Evolutionary conservation across 2,888 invertebrate species (phyloP).

Genomic region (Zygothrica quintamaculata): DNA sequence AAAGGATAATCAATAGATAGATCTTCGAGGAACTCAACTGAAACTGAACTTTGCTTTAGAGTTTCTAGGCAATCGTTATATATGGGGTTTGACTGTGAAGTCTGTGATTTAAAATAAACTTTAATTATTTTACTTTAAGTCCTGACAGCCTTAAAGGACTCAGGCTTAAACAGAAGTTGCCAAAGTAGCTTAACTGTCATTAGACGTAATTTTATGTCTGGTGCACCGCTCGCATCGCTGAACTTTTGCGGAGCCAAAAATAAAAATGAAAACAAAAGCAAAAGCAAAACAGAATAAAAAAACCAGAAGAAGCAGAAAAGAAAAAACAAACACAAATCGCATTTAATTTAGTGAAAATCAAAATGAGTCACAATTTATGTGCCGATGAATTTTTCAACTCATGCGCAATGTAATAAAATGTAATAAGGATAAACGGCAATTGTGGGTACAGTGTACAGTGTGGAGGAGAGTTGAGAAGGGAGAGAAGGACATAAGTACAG

Average conservation of each 20-base stretch:
- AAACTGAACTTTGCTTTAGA: no score
- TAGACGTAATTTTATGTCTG: conserved; percentile 8
- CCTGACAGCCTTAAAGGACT: no score
- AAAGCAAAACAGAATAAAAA: no score
- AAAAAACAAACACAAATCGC: conserved; percentile 55
- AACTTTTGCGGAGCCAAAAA: conserved; percentile 11
- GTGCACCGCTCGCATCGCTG: conserved; percentile 11
- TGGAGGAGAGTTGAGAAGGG: neutral
- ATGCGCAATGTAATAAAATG: conserved; percentile 58
- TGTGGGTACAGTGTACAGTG: neutral
- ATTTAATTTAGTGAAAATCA: conserved; percentile 78
- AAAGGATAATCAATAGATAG: no score
- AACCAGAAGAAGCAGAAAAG: neutral
- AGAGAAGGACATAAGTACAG: neutral
- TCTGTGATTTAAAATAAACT: no score
- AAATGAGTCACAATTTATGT: conserved; percentile 56
- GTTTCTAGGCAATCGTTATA: no score
- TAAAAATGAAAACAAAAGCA: no score
- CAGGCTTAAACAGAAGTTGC: conserved; percentile 1
- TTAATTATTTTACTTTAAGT: no score
- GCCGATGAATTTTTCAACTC: conserved; percentile 58
- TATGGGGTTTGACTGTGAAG: no score
- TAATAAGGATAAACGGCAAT: conserved; percentile 19
- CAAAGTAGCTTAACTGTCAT: conserved; percentile 1
- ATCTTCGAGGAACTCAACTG: no score